Evolutionary conservation across 1,140 invertebrate species (phyloP).

Genomic region (Trachymyrmex septentrionalis): DNA sequence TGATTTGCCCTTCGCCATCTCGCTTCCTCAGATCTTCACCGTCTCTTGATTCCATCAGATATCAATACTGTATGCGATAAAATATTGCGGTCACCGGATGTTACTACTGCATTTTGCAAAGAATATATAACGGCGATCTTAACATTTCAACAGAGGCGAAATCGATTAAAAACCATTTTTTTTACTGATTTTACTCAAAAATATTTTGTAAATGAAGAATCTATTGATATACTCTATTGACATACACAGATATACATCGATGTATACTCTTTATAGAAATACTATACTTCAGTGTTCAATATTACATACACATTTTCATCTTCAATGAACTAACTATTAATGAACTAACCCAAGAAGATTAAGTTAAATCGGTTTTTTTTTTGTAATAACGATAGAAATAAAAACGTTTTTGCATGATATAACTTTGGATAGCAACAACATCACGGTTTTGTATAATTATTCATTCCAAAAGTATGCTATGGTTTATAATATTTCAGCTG

Average conservation of each 20-base stretch:
- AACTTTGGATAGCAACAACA: not conserved
- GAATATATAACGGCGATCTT: not conserved
- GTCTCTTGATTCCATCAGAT: not conserved
- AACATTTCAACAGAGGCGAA: not conserved
- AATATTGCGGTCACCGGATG: constrained; percentile 12
- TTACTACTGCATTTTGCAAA: not conserved
- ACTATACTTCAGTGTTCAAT: too few relatives aligned
- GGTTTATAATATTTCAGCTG: not conserved
- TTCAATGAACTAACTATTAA: too few relatives aligned
- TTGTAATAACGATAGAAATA: not conserved
- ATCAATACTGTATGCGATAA: constrained; percentile 12
- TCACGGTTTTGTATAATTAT: not conserved
- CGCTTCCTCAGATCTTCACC: not conserved
- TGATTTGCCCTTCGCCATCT: not conserved
- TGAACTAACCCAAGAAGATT: too few relatives aligned
- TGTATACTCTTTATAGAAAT: too few relatives aligned
- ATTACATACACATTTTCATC: too few relatives aligned
- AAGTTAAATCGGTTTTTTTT: not conserved
- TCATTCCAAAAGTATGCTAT: not conserved
- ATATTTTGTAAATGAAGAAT: too few relatives aligned
- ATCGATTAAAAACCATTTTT: too few relatives aligned
- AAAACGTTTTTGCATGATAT: not conserved
- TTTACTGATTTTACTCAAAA: too few relatives aligned
- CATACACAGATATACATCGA: too few relatives aligned
- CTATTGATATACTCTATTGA: too few relatives aligned